Evolutionary conservation across 1,140 invertebrate species (phyloP).

Genomic region (Protaetia brevitarsis): DNA sequence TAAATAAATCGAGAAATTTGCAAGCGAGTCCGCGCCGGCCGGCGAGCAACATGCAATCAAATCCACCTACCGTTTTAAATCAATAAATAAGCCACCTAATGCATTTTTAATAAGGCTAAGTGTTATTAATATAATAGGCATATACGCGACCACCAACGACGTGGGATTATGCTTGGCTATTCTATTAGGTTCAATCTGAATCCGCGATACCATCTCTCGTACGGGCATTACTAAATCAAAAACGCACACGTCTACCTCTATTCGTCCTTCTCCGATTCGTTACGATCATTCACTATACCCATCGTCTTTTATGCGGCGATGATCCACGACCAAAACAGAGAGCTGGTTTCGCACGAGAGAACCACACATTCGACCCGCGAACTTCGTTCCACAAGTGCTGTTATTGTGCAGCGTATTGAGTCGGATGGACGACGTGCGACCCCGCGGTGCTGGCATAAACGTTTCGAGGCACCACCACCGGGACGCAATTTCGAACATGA

Average conservation of each 20-base stretch:
- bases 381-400: neutral
- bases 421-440: no score
- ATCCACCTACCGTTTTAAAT: constrained; percentile 39
- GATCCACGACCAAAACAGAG: constrained; percentile 8
- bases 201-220: constrained; percentile 36
- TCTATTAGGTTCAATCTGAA: constrained; percentile 40
- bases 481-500: neutral
- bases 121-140: constrained; percentile 47
- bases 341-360: constrained; percentile 4
- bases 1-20: constrained; percentile 21
- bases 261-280: constrained; percentile 28
- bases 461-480: neutral
- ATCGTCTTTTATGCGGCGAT: neutral
- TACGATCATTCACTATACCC: constrained; percentile 16
- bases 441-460: no score
- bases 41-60: constrained; percentile 24
- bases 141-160: constrained; percentile 44
- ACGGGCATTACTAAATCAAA: constrained; percentile 30
- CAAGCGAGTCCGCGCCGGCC: neutral
- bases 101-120: constrained; percentile 46
- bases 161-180: constrained; percentile 35
- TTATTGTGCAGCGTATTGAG: neutral
- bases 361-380: neutral
- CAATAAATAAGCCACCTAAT: constrained; percentile 45
- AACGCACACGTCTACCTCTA: constrained; percentile 26